These are phyloP conservation scores for Salvelinus sp. DNA, from an alignment of 2,113 vertebrate species.

Conservation along the genomic window DNA sequence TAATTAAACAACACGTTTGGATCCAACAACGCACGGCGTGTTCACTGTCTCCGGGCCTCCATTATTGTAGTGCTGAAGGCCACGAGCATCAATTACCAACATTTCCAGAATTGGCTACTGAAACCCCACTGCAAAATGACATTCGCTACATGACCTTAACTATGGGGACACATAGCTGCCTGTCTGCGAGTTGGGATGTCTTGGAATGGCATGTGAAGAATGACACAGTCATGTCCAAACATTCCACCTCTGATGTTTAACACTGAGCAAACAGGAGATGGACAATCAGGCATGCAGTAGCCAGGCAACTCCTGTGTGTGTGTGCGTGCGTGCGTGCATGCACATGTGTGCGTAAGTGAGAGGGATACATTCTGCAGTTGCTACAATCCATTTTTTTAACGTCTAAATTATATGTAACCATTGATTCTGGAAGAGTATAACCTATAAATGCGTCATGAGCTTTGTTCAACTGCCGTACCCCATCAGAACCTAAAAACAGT, in stretches of 20 bases:
- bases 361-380: neutral
- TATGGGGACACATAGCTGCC: neutral
- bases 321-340: neutral
- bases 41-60: too few species aligned
- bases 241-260: neutral
- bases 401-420: neutral
- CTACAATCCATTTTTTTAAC: neutral
- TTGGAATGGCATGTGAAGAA: conserved; percentile 28
- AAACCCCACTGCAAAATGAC: neutral
- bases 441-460: too few species aligned
- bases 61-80: too few species aligned
- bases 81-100: too few species aligned
- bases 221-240: conserved; percentile 8
- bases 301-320: conserved; percentile 12
- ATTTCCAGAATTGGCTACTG: too few species aligned
- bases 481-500: too few species aligned
- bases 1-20: too few species aligned
- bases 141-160: neutral
- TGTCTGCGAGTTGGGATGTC: neutral
- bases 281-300: neutral
- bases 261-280: neutral
- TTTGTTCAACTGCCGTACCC: too few species aligned
- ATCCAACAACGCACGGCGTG: too few species aligned
- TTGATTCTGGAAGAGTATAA: too few species aligned
- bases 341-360: neutral